Conservation (phyloP, 1,140 invertebrate genomes). For the Cydia pomonella region DNA sequence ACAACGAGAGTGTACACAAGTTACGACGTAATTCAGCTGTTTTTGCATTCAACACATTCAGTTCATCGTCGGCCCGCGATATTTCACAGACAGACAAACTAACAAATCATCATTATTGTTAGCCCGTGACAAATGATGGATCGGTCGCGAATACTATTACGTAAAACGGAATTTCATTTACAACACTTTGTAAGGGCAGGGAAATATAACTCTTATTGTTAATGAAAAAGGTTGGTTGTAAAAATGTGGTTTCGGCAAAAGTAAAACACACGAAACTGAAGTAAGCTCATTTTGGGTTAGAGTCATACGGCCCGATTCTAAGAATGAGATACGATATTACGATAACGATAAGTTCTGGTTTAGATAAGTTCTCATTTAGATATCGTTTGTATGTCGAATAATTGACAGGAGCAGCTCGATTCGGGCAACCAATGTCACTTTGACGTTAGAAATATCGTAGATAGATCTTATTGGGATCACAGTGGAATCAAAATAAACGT, state of each 20-base stretch:
- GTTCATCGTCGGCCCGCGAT: not conserved
- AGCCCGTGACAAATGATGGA: constrained; percentile 28
- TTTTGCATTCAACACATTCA: constrained; percentile 8
- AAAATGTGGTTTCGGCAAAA: not conserved
- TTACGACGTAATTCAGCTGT: not conserved
- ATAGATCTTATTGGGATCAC: too few species aligned
- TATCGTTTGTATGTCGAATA: too few species aligned
- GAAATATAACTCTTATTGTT: not conserved
- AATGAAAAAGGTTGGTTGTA: not conserved
- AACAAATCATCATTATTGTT: constrained; percentile 34
- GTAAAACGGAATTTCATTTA: constrained; percentile 30
- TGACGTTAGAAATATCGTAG: too few species aligned
- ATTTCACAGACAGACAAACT: constrained; percentile 25
- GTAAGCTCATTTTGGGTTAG: not conserved
- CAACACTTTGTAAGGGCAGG: not conserved
- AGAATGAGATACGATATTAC: too few species aligned
- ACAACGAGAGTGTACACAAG: not conserved
- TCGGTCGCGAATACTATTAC: constrained; percentile 26
- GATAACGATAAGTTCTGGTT: too few species aligned
- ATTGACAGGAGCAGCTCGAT: too few species aligned
- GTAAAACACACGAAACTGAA: not conserved
- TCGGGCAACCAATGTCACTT: too few species aligned
- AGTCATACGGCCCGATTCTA: too few species aligned
- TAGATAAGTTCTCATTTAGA: too few species aligned
- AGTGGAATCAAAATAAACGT: too few species aligned